A percentile compares a stretch with the other conserved stretches of the same genome.
Evolutionary conservation across 2,113 vertebrate genomes (phyloP).

Genomic region (Salvelinus fontinalis): DNA sequence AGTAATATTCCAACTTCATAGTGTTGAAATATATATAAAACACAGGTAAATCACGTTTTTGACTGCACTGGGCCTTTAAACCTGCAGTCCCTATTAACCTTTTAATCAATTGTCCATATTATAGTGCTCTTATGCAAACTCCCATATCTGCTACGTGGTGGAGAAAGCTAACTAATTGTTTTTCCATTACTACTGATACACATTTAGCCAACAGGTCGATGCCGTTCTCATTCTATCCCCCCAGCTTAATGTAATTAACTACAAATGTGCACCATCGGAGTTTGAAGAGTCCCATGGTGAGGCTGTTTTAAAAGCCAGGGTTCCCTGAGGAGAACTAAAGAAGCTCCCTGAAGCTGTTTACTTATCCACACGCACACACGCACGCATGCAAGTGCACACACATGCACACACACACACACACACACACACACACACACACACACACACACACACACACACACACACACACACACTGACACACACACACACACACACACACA

Average conservation of each 20-base stretch:
- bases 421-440: too few species aligned
- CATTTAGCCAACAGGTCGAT: conserved; percentile 72
- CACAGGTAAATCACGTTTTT: too few species aligned
- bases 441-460: too few species aligned
- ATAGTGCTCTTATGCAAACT: conserved; percentile 38
- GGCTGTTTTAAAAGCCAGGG: conserved; percentile 17
- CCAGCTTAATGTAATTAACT: conserved; percentile 70
- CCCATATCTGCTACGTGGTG: conserved; percentile 40
- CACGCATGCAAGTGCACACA: too few species aligned
- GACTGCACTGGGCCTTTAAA: conserved; percentile 16
- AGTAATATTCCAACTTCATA: too few species aligned
- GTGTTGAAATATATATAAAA: too few species aligned
- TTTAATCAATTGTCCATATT: conserved; percentile 46
- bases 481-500: too few species aligned
- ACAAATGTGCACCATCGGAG: conserved; percentile 51
- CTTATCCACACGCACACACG: background rate
- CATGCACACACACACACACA: too few species aligned
- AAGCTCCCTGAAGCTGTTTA: conserved; percentile 19
- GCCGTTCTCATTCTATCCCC: conserved; percentile 61
- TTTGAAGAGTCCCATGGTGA: conserved; percentile 48
- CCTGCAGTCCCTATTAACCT: conserved; percentile 24
- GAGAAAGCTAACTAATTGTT: conserved; percentile 61
- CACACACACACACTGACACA: too few species aligned
- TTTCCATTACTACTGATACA: conserved; percentile 69
- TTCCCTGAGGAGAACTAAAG: conserved; percentile 50